Base-by-base conservation (phyloP, 37 sponge, comb jelly and placozoan species). In the Beroe forskalii region DNA sequence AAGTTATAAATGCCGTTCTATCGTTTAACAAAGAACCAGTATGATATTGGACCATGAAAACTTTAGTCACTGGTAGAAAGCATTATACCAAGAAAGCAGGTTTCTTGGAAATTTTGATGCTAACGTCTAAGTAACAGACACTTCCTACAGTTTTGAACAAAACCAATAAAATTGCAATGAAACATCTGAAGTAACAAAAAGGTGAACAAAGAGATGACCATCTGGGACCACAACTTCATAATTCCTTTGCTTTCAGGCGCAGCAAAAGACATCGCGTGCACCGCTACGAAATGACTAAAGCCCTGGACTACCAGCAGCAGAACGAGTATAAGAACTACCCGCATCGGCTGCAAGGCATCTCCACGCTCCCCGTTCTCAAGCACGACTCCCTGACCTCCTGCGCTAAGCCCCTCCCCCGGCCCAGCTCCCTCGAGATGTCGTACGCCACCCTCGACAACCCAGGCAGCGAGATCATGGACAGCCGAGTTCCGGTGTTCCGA, bases 311-410 rank as follows among this genome's bases (percentile, higher is more conserved):
- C 72, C 66, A 19, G 24, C 28, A 63, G 28, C 1, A 69, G 37
- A 32, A 69, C 72, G 32, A 69, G 4, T 32, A 27, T 6, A 32
- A 27, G 19, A 69, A 69, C 72, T 69, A 4, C 55, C 55, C 86
- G 0, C 66, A 64, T 23, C 86, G 86, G 1, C 40, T 80, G 6
- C 20, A 80, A 19, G 86, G 86, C 28, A 44, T 80, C 86, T 80
- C 55, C n/a, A 80, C 86, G 28, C 86, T 80, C 30, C 86, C 86
- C 55, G 55, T 27, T 24, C 86, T 80, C 86, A 80, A 80, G 27
- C 44, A 80, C 86, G 86, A 80, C 86, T 80, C 86, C 40, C 86
- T 80, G 27, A 80, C 86, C n/a, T 33, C 86, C 3, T 23, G n/a
- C 19, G 38, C 86, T 1, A 8, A 20, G 17, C 66, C 30, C 30